These are phyloP conservation scores for Reticulitermes lucifugus DNA, from an alignment of 2,888 invertebrate genomes.

Conservation along the genomic window DNA sequence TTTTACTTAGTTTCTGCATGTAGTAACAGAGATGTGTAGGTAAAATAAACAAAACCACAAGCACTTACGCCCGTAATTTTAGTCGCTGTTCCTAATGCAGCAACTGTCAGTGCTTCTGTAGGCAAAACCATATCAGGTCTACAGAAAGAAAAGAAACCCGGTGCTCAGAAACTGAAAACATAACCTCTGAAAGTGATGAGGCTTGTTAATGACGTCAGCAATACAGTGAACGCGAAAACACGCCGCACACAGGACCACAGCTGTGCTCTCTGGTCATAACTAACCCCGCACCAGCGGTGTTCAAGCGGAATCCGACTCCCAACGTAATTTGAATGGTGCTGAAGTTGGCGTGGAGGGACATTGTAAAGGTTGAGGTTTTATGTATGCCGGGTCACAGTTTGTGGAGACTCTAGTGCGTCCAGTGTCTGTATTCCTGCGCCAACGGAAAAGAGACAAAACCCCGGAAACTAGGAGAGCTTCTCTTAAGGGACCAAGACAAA, in stretches of 20 bases:
- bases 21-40: too few species aligned
- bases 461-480: slow-evolving; percentile 11
- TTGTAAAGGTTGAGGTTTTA: background rate
- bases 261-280: background rate
- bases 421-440: background rate
- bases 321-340: slow-evolving; percentile 15
- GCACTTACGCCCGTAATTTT: too few species aligned
- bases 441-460: slow-evolving; percentile 9
- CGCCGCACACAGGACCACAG: background rate
- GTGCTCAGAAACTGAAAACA: background rate
- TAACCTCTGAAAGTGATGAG: background rate
- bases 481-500: slow-evolving; percentile 39
- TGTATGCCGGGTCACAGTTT: background rate
- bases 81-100: too few species aligned
- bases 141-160: too few species aligned
- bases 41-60: too few species aligned
- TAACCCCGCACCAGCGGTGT: background rate
- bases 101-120: too few species aligned
- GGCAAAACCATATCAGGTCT: too few species aligned
- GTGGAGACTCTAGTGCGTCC: background rate
- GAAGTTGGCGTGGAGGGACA: background rate
- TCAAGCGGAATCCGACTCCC: background rate
- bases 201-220: background rate
- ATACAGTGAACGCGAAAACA: background rate
- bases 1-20: too few species aligned